Percentiles rank a stretch among this genome's conserved stretches.
These are phyloP conservation scores for Erpobdella octoculata DNA, from an alignment of 2,888 invertebrate species.

Conservation along the genomic window DNA sequence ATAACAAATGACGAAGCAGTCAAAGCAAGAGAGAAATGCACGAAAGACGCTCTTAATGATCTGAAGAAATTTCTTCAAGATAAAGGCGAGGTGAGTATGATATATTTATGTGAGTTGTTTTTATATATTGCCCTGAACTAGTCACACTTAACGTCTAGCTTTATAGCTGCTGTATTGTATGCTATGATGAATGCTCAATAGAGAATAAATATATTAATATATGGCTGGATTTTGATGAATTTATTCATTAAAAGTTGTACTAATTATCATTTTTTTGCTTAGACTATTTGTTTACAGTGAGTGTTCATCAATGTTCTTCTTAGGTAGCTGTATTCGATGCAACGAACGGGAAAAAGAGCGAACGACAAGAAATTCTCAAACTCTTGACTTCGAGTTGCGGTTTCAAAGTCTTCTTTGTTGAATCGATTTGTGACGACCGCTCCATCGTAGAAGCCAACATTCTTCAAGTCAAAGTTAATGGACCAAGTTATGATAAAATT, in stretches of 20 bases:
- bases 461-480: conserved; percentile 70
- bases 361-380: conserved; percentile 68
- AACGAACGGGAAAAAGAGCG: conserved; percentile 87
- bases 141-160: no score
- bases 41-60: conserved; percentile 84
- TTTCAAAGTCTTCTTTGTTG: conserved; percentile 93
- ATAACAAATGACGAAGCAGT: conserved; percentile 61
- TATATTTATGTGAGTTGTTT: no score
- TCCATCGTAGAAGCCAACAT: conserved; percentile 93
- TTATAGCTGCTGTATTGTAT: no score
- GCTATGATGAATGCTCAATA: no score
- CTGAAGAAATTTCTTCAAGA: conserved; percentile 71
- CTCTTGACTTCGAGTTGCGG: conserved; percentile 20
- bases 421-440: conserved; percentile 93
- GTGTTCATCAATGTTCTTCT: neutral
- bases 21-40: conserved; percentile 59
- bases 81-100: conserved; percentile 81
- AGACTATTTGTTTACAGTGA: no score
- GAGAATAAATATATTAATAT: no score
- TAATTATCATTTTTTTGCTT: no score
- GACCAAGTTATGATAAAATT: conserved; percentile 92
- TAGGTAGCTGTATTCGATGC: conserved; percentile 75
- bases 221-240: neutral
- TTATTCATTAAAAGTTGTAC: neutral
- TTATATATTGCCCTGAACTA: no score